A percentile compares a stretch with the other conserved stretches of the same genome.
Conservation (phyloP, 2,113 vertebrate genomes). For the Empidonax alnorum region DNA sequence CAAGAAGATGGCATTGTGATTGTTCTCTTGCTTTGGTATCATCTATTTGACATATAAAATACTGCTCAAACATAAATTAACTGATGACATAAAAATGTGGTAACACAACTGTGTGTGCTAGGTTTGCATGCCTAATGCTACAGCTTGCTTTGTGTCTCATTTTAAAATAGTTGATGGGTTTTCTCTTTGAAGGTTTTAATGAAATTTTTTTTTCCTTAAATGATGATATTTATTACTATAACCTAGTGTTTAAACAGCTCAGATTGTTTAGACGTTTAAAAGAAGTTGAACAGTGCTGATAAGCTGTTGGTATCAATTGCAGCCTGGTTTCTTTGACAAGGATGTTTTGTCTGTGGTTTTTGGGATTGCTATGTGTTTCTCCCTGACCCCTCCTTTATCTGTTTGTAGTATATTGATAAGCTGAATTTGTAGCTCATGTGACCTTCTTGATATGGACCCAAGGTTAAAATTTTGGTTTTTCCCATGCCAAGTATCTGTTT, state of each 20-base stretch:
- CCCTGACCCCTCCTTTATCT: not conserved
- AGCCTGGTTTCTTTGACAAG: not conserved
- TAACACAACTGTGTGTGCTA: not conserved
- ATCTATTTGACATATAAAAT: fast-evolving
- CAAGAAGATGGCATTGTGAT: not conserved
- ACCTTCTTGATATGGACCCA: not conserved
- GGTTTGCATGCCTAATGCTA: not conserved
- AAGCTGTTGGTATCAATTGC: not conserved
- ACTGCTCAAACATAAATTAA: not conserved
- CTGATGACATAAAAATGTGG: not conserved
- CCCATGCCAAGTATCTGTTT: not conserved
- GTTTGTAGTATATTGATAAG: not conserved
- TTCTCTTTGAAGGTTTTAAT: not conserved
- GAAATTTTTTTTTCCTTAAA: not conserved
- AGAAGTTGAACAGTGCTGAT: not conserved
- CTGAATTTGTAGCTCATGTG: not conserved
- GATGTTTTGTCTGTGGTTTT: not conserved
- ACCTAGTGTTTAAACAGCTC: not conserved
- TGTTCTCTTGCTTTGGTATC: not conserved
- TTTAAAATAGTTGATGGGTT: not conserved
- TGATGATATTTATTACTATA: not conserved
- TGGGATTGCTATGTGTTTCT: not conserved
- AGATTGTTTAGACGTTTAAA: not conserved
- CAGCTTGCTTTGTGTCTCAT: not conserved
- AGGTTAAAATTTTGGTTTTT: not conserved